Percentiles rank a stretch among this genome's conserved stretches.
Conservation (phyloP, 2,113 vertebrate species). For the Calidris pygmaea region DNA sequence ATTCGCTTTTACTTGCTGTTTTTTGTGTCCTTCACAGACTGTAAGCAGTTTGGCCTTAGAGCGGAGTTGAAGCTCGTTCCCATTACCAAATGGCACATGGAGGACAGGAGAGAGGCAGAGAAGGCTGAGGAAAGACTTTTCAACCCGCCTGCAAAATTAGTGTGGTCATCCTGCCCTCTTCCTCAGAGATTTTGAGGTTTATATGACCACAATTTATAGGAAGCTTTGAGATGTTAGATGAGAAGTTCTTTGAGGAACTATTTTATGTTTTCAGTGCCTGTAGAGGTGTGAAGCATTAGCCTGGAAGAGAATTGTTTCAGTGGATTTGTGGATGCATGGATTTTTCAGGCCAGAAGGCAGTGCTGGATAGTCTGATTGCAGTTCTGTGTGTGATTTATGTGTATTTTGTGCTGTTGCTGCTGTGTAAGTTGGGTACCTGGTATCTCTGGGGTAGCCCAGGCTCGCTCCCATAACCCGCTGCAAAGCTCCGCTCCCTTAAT, state of each 20-base stretch:
- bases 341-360: neutral
- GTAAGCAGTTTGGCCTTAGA: neutral
- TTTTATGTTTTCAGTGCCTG: neutral
- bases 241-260: neutral
- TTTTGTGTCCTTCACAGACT: neutral
- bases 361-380: neutral
- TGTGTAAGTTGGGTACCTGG: neutral
- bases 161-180: neutral
- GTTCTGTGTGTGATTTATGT: neutral
- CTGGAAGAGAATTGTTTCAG: neutral
- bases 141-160: neutral
- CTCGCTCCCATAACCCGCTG: neutral
- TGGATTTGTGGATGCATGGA: neutral
- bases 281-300: neutral
- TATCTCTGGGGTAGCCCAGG: neutral
- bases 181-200: neutral
- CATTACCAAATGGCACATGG: neutral
- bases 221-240: neutral
- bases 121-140: neutral
- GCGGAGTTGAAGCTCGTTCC: rapidly evolving
- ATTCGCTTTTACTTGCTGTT: neutral
- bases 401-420: neutral
- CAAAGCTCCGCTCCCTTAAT: neutral
- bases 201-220: neutral
- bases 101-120: neutral